Base-by-base conservation (phyloP, 2,888 invertebrate species). In the Hirtodrosophila trivittata region DNA sequence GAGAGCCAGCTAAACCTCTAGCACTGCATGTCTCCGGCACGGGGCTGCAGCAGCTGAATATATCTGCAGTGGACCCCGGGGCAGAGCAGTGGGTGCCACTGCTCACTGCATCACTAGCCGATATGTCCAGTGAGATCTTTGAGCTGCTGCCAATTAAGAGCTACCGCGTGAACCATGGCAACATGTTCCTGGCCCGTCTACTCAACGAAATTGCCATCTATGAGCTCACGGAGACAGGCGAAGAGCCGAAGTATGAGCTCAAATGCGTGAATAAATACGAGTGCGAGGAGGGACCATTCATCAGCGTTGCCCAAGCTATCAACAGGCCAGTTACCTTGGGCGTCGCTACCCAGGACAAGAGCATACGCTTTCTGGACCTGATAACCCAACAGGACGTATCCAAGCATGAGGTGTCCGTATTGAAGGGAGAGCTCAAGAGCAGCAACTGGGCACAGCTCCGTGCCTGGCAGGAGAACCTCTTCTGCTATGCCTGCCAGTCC, bases 281-380 rank as follows among this genome's bases (percentile, higher is more conserved):
- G 26, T 66, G 46, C 12, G 10, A 52, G 0, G 46, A 52, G 0
- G 66, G 43, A 1, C 89, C 89, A 0, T 86, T 89, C 8, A 88
- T 89, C 2, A 89, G 90, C 45, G 88, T 81, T 10, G 73, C 88
- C 0, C 88, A 88, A 30, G 81, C 87, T 0, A 1, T 55, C 0
- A 60, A 63, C 0, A 45, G 73, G n/a, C 39, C 58, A 0, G 69
- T 64, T 13, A 70, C 69, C 0, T 66, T 90, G 21, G 65, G 87
- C 2, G 56, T 90, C 1, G 87, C 88, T 1, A 81, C 85, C 46
- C 84, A 90, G 56, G 85, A 87, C 58, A 87, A 86, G 30, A 73
- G 68, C 8, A 55, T 90, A 6, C 84, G 83, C 13, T 59, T 88
- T 1, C 76, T 77, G 41, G 77, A 80, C 2, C 43, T 80, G 0